Evolutionary conservation across 2,888 invertebrate genomes (phyloP), one percentile per base, ranked within the genome.

Genomic region (Tenthredo livida): DNA sequence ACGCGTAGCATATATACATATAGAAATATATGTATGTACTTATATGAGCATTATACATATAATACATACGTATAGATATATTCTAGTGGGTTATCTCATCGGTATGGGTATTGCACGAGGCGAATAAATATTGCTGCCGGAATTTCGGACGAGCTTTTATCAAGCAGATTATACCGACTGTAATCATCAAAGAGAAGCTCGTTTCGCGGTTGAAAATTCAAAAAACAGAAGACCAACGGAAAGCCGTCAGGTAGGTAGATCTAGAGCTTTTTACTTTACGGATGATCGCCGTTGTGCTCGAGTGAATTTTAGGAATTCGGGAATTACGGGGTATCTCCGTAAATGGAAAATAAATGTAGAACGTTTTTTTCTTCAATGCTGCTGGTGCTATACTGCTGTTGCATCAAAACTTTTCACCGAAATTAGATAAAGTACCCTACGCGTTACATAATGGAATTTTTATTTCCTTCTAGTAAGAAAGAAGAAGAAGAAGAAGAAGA

Each of bases 91-190:
- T 78, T 17, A 37, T 58, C n/a, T 33, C 9, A 17, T 12, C 37
- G 58, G 33, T n/a, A n/a, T n/a, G n/a, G n/a, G 80, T 80, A 37
- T 50, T 17, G 43, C 67, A 33, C 10, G 67, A 43, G 43, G 43
- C 33, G 50, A 70, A 65, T 83, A 47, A 47, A 83, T 47, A 67
- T 83, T 67, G 43, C 43, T 29, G 47, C 70, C 83, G 65, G 67
- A 21, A 70, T 83, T 67, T 67, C 3, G 29, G 12, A 83, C 47
- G 47, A 70, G 83, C 83, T 83, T 83, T 80, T 61, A 61, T 40
- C 58, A 80, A 77, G 40, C 80, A 80, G 80, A 80, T 80, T 80
- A 80, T 61, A 25, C 80, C 80, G 61, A 33, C 61, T 58, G 80
- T 58, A 58, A 78, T 58, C 78, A 80, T 80, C 80, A 80, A 80